phyloP scores from a whole-genome alignment of 2,888 invertebrate genomes.

The Drosophila eohydei region DNA sequence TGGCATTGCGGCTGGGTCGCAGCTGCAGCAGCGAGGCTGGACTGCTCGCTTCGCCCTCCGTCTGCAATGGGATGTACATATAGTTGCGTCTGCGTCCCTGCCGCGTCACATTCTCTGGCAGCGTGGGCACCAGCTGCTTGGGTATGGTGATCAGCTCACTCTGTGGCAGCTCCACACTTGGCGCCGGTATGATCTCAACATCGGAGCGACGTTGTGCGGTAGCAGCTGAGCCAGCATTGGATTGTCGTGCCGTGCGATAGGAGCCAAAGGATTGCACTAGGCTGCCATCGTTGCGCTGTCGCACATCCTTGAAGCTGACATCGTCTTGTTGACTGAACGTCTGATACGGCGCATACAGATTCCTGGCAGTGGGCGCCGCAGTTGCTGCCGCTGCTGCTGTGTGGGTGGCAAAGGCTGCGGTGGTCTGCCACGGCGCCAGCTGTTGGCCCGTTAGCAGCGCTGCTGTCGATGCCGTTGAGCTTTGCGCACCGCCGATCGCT shows the following conservation, averaged over 20 bases:
- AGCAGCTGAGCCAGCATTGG: constrained; percentile 11
- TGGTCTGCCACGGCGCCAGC: constrained; percentile 73
- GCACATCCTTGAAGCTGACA: constrained; percentile 81
- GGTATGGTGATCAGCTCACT: constrained; percentile 79
- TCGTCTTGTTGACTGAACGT: constrained; percentile 83
- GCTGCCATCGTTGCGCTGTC: constrained; percentile 81
- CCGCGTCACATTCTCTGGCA: constrained; percentile 75
- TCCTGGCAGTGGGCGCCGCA: constrained; percentile 77
- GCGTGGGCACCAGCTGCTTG: constrained; percentile 78
- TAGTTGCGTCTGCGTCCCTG: constrained; percentile 78
- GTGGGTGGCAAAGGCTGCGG: constrained; percentile 28
- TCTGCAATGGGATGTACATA: constrained; percentile 82
- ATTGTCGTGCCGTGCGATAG: constrained; percentile 74
- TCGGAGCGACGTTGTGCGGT: constrained; percentile 78
- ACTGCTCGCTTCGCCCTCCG: constrained; percentile 48
- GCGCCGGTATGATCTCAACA: constrained; percentile 76
- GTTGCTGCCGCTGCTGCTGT: constrained; percentile 35
- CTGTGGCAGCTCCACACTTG: constrained; percentile 73
- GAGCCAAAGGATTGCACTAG: constrained; percentile 83
- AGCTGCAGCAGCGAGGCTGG: constrained; percentile 60
- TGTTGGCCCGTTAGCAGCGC: constrained; percentile 61
- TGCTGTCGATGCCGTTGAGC: constrained; percentile 61
- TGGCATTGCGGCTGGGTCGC: constrained; percentile 77
- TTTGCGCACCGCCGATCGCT: constrained; percentile 26
- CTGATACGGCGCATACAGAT: constrained; percentile 84